Evolutionary conservation across 2,113 vertebrate species (phyloP), one percentile per base, ranked within the genome.

Genomic region (Cinclus mexicanus): DNA sequence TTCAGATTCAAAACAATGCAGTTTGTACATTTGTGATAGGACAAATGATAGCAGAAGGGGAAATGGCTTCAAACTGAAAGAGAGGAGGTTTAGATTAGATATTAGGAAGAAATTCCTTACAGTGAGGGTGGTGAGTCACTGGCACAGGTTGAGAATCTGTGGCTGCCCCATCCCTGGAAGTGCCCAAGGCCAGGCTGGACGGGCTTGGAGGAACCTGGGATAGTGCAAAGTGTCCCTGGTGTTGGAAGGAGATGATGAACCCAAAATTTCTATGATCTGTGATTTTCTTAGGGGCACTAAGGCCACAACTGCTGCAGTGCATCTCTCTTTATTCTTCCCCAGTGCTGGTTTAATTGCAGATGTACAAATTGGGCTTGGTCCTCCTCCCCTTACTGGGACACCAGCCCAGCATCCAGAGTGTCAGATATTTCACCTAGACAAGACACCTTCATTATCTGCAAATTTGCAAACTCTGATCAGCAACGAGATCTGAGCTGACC

Each of bases 381-480:
- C 28, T 74, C 11, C 35, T 64, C 21, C 49, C 11, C 59, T 87
- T 29, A 33, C 29, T 47, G 83, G 63, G 64, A 87, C n/a, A 61
- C 22, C 50, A 86, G 33, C 70, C 77, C 70, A 91, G 18, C 33
- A 41, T n/a, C 63, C 52, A 63, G 52, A 19, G 63, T 65, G 44
- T 50, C 23, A 19, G 49, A 29, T 50, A 77, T 59, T 83, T 81
- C 83, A 22, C 17, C 10, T 42, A 33, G 21, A 28, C 57, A 85
- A 57, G 74, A 46, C 50, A 61, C 25, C 37, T 85, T 69, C 20
- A 21, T 72, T 69, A 65, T 25, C 57, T 61, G 28, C 53, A 87
- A 21, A 42, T 87, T n/a, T 82, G 70, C 74, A 89, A 61, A 59
- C n/a, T 44, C 61, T 59, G 80, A 47, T 91, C 63, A 84, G 63